A percentile compares a stretch with the other conserved stretches of the same genome.
These are phyloP conservation scores for Drosophila tristis DNA, from an alignment of 1,140 invertebrate genomes.

Conservation along the genomic window DNA sequence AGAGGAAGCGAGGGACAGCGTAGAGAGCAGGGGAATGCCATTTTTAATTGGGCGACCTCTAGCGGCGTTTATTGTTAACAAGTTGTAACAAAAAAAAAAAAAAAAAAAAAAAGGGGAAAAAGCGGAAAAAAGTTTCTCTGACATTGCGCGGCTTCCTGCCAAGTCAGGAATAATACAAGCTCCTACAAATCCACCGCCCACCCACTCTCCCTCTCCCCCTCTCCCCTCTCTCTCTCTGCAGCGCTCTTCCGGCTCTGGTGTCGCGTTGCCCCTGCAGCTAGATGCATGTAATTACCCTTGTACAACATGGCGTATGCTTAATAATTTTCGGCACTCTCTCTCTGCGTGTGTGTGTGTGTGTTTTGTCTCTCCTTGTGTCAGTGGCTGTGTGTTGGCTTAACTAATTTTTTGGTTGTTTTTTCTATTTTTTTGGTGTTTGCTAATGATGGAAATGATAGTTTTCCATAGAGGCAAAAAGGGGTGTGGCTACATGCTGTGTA, in stretches of 20 bases:
- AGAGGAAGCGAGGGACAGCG: background rate
- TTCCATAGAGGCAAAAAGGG: background rate
- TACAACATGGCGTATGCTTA: constrained; percentile 76
- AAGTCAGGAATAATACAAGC: constrained; percentile 8
- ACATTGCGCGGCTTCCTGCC: constrained; percentile 55
- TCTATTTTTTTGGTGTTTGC: background rate
- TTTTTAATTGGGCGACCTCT: constrained; percentile 75
- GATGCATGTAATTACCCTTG: constrained; percentile 74
- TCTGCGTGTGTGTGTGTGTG: constrained; percentile 7
- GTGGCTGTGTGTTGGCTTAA: constrained; percentile 26
- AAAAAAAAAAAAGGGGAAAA: constrained; percentile 19
- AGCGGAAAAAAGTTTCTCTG: constrained; percentile 44
- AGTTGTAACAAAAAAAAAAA: constrained; percentile 57
- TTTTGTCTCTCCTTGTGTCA: constrained; percentile 4
- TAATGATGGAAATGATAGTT: constrained; percentile 40
- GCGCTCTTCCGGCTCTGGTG: no score
- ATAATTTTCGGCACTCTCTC: constrained; percentile 47
- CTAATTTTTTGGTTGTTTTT: constrained; percentile 44
- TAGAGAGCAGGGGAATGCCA: constrained; percentile 20
- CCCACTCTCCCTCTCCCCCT: background rate
- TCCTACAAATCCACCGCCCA: background rate
- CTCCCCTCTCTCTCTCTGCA: background rate
- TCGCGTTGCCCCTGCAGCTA: background rate
- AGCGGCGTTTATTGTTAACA: constrained; percentile 76
- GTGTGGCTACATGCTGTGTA: background rate